These are phyloP conservation scores for Nothura maculosa DNA, from an alignment of 2,797 vertebrate genomes.

Conservation along the genomic window DNA sequence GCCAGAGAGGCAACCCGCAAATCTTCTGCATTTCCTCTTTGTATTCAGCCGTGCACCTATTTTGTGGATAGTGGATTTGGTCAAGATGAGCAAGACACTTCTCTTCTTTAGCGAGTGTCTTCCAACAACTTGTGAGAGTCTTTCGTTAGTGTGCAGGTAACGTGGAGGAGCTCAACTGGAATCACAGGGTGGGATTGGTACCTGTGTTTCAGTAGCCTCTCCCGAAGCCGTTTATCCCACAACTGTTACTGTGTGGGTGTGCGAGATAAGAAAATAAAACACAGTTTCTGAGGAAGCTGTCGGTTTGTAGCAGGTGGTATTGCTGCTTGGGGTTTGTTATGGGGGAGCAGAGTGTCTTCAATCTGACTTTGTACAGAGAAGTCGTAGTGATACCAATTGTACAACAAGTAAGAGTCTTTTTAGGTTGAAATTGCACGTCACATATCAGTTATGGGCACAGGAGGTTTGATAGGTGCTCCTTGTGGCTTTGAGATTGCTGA, in stretches of 20 bases:
- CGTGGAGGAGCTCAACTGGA: not conserved
- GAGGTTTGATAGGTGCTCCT: not conserved
- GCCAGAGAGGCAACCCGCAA: not conserved
- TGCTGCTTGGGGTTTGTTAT: not conserved
- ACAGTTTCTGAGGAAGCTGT: conserved; percentile 8
- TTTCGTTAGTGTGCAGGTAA: not conserved
- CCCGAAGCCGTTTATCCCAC: not conserved
- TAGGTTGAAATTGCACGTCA: not conserved
- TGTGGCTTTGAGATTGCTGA: conserved; percentile 31
- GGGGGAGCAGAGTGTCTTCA: not conserved
- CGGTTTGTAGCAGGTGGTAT: not conserved
- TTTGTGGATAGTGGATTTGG: accelerated
- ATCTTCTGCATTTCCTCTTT: not conserved
- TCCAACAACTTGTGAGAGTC: not conserved
- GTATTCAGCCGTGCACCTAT: not conserved
- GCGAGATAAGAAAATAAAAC: not conserved
- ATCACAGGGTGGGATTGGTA: not conserved
- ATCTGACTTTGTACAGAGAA: not conserved
- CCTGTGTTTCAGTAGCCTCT: not conserved
- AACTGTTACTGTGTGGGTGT: not conserved
- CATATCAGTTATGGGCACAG: not conserved
- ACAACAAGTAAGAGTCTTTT: not conserved
- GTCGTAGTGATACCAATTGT: not conserved
- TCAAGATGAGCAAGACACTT: not conserved
- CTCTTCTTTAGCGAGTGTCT: not conserved